phyloP scores from a whole-genome alignment of 2,797 vertebrate species.

The Crocidura indochinensis region DNA sequence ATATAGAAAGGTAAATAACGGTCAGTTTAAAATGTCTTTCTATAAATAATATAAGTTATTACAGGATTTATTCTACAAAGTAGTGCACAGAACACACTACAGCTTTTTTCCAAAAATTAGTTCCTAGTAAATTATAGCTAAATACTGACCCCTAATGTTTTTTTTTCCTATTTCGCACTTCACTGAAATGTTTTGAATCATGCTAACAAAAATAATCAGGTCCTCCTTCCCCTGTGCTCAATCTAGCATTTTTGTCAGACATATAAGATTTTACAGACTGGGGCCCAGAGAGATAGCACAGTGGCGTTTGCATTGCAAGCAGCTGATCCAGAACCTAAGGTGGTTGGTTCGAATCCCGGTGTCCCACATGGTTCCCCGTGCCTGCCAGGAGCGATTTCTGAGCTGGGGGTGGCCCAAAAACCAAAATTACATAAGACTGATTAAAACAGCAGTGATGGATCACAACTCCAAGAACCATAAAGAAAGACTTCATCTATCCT shows the following conservation, averaged over 20 bases:
- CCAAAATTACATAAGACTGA: no score
- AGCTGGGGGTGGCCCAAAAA: no score
- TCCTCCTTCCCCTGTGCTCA: slow-evolving; percentile 65
- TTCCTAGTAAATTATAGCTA: slow-evolving; percentile 72
- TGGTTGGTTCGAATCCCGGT: no score
- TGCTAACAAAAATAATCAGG: slow-evolving; percentile 62
- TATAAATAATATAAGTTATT: slow-evolving; percentile 4
- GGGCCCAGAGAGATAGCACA: no score
- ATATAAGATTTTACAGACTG: slow-evolving; percentile 73
- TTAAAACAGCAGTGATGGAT: no score
- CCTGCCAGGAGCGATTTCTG: no score
- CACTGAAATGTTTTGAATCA: neutral
- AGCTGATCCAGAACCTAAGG: no score
- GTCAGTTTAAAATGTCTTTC: slow-evolving; percentile 10
- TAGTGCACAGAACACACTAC: slow-evolving; percentile 26
- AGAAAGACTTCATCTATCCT: no score
- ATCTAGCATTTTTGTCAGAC: slow-evolving; percentile 62
- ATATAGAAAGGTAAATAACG: neutral
- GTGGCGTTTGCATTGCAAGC: no score
- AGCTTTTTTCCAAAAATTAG: slow-evolving; percentile 63
- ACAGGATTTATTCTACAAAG: neutral
- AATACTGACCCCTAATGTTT: slow-evolving; percentile 88
- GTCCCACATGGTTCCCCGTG: no score
- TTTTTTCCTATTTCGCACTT: slow-evolving; percentile 48
- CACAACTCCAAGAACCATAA: no score